A percentile compares a stretch with the other conserved stretches of the same genome.
These are phyloP conservation scores for Noturus placidus DNA, from an alignment of 2,113 vertebrate species.

Conservation along the genomic window DNA sequence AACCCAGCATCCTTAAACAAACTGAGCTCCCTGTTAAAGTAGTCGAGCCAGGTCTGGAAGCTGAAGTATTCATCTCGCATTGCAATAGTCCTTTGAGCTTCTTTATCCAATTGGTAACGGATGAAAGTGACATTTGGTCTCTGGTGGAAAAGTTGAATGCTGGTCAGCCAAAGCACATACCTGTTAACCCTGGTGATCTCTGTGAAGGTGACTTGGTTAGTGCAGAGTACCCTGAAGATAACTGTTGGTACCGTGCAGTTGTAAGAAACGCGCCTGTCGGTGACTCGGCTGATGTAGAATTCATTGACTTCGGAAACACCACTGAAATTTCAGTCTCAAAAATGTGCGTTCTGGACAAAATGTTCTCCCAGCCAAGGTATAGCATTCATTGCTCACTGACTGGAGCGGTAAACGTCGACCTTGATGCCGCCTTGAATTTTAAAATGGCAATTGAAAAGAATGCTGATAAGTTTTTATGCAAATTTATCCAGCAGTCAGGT, in stretches of 20 bases:
- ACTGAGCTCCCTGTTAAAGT: conserved; percentile 70
- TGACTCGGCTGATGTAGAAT: conserved; percentile 72
- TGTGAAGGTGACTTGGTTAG: conserved; percentile 77
- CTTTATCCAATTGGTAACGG: conserved; percentile 79
- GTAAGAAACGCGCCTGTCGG: conserved; percentile 66
- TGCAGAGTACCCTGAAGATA: conserved; percentile 82
- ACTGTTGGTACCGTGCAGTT: conserved; percentile 83
- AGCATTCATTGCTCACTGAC: conserved; percentile 79
- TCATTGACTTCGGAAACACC: conserved; percentile 90
- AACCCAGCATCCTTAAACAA: conserved; percentile 61
- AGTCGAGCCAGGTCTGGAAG: conserved; percentile 70
- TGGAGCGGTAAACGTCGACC: conserved; percentile 48
- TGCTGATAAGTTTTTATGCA: conserved; percentile 71
- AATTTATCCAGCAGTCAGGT: conserved; percentile 75
- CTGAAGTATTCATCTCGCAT: conserved; percentile 81
- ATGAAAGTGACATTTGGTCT: conserved; percentile 74
- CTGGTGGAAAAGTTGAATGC: conserved; percentile 80
- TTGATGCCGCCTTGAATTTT: conserved; percentile 66
- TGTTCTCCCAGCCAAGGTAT: conserved; percentile 68
- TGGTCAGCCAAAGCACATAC: conserved; percentile 39
- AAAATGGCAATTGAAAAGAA: conserved; percentile 66
- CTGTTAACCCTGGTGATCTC: conserved; percentile 58
- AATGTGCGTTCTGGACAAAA: conserved; percentile 65
- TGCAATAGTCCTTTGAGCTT: conserved; percentile 80
- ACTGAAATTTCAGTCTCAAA: conserved; percentile 69